These are phyloP conservation scores for Achroia grisella DNA, from an alignment of 1,140 invertebrate species.

Conservation along the genomic window DNA sequence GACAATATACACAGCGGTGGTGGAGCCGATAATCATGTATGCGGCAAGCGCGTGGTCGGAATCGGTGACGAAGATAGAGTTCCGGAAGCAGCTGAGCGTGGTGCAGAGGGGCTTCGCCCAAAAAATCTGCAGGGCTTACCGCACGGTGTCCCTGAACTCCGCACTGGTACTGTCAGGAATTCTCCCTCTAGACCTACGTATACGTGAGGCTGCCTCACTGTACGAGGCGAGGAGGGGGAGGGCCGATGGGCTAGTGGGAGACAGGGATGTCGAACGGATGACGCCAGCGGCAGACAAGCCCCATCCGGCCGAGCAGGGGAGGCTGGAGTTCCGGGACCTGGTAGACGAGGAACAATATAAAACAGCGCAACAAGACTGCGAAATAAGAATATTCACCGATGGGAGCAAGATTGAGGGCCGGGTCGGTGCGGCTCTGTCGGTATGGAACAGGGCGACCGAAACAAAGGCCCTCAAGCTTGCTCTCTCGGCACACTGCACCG, in stretches of 20 bases:
- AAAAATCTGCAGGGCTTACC: conserved; percentile 6
- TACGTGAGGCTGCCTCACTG: conserved; percentile 6
- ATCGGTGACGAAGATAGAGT: not conserved
- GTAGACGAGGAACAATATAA: not conserved
- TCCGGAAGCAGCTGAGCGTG: not conserved
- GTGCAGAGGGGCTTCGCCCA: conserved; percentile 6
- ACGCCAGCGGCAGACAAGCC: not conserved
- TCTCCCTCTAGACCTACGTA: conserved; percentile 12
- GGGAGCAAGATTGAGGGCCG: conserved; percentile 15
- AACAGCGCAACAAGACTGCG: not conserved
- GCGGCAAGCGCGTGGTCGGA: conserved; percentile 6
- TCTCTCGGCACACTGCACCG: conserved; percentile 9
- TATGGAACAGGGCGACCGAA: conserved; percentile 6
- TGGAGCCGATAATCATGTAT: conserved; percentile 6
- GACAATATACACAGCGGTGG: not conserved
- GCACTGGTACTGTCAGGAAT: conserved; percentile 9
- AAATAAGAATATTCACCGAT: conserved; percentile 12
- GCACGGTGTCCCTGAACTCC: conserved; percentile 8
- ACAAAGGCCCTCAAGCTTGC: conserved; percentile 5
- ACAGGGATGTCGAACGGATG: conserved; percentile 3
- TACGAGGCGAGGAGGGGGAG: conserved; percentile 5
- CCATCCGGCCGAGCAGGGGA: not conserved
- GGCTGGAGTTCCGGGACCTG: not conserved
- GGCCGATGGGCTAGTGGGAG: not conserved
- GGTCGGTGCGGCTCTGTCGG: conserved; percentile 13